Base-by-base conservation (phyloP, 2,888 invertebrate genomes). In the Loripinus fragilis region DNA sequence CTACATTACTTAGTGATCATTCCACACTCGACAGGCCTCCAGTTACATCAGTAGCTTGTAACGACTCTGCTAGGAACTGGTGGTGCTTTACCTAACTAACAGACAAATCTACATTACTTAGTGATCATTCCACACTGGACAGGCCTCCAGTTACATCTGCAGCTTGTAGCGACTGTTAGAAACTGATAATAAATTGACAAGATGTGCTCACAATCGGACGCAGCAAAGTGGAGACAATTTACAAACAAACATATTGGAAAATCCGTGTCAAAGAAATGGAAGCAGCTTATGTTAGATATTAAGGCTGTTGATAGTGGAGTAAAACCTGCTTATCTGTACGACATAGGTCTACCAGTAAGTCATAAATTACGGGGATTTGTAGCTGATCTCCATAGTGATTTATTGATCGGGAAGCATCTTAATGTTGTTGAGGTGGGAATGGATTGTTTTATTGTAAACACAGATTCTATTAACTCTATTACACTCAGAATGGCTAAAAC, bases 271-370 rank as follows among this genome's bases (percentile, higher is more conserved):
- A 76, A 50, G n/a, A 71, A 79, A 66, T 67, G 70, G n/a, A 55
- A 66, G n/a, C 50, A 60, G 17, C 60, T 87, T 20, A 77, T 72
- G 72, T 25, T 79, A 17, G 73, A 87, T 48, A 71, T 87, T 25
- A 42, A 72, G 8, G 72, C 76, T 7, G 86, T 87, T 2, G 87
- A 86, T 68, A 35, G n/a, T 15, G 85, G 83, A n/a, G 41, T 86
- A 7, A 87, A 87, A 70, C 80, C 86, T 33, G 81, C 77, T 20
- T 85, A 85, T 48, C 74, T 87, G 30, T 83, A 83, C 48, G 87
- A 87, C 73, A 74, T 83, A 60, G 80, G 83, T 17, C 23, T 28
- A n/a, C 55, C 76, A 10, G 15, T 38, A 17, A 52, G 68, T 5
- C 30, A 60, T 38, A 71, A 74, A 33, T n/a, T 82, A 8, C 17